These are phyloP conservation scores for Cheilosia scutellata DNA, from an alignment of 2,888 invertebrate genomes.

Conservation along the genomic window DNA sequence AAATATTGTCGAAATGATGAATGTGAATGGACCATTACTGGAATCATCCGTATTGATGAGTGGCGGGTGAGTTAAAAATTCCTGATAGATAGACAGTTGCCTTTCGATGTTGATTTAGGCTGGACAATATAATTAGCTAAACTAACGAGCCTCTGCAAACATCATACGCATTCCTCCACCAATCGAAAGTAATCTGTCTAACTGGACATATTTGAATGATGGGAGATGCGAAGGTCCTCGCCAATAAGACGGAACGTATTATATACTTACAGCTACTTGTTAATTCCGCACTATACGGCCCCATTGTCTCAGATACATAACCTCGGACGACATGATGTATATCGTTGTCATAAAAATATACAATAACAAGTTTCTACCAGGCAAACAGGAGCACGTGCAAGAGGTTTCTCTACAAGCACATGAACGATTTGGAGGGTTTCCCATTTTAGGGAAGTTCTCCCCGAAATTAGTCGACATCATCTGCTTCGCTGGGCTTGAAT, in stretches of 20 bases:
- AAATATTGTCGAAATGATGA: neutral
- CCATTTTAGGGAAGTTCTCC: neutral
- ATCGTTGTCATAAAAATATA: constrained; percentile 67
- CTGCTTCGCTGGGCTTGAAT: too few relatives aligned
- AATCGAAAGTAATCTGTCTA: constrained; percentile 10
- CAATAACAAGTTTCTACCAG: constrained; percentile 74
- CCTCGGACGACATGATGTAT: neutral
- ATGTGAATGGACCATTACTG: neutral
- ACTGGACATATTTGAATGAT: constrained; percentile 15
- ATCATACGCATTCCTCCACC: neutral
- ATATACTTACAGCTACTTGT: neutral
- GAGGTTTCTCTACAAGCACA: neutral
- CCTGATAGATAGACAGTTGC: neutral
- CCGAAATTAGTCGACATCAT: constrained; percentile 3
- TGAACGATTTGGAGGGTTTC: neutral
- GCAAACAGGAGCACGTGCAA: constrained; percentile 40
- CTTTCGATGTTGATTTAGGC: constrained; percentile 7
- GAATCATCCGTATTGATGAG: neutral
- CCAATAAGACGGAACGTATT: neutral
- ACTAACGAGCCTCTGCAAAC: neutral
- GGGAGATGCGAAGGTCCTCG: neutral
- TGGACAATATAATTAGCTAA: constrained; percentile 17
- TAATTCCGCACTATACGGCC: neutral
- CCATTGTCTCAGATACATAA: neutral
- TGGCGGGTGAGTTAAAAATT: neutral